These are phyloP conservation scores for Eupristina koningsbergeri DNA, from an alignment of 1,140 invertebrate species.

Conservation along the genomic window DNA sequence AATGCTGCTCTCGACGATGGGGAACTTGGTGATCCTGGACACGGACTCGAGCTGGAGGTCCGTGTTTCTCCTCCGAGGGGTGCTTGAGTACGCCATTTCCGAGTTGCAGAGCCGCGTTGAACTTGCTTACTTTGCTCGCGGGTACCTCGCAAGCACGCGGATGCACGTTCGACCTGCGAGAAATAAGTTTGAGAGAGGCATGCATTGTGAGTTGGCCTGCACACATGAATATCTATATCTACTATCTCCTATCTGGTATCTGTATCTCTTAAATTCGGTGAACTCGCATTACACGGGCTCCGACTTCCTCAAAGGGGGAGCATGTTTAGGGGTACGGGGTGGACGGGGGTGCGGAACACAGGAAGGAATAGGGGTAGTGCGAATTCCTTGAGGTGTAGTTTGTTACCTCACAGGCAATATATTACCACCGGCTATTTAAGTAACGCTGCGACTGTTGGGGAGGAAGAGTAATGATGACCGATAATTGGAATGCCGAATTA, in stretches of 20 bases:
- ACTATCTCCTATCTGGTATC: too few species aligned
- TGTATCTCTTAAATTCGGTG: too few species aligned
- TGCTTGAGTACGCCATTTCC: conserved; percentile 61
- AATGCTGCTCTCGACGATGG: conserved; percentile 81
- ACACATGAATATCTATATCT: too few species aligned
- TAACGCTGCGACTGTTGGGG: not conserved
- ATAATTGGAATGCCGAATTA: not conserved
- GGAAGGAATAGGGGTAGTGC: not conserved
- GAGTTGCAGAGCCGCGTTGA: conserved; percentile 2
- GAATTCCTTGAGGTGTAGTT: not conserved
- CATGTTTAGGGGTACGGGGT: too few species aligned
- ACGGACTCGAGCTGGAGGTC: conserved; percentile 78
- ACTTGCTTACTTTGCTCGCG: not conserved
- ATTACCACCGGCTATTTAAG: not conserved
- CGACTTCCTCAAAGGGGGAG: too few species aligned
- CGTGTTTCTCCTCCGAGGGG: conserved; percentile 56
- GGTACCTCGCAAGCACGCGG: not conserved
- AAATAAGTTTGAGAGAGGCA: not conserved
- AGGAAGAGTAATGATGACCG: not conserved
- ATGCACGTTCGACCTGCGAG: not conserved
- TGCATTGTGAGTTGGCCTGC: not conserved
- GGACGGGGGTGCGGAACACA: too few species aligned
- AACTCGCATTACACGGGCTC: too few species aligned
- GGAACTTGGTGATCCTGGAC: conserved; percentile 79
- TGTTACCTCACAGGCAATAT: not conserved